Evolutionary conservation across 1,140 invertebrate species (phyloP).

Genomic region (Bombyx mandarina): DNA sequence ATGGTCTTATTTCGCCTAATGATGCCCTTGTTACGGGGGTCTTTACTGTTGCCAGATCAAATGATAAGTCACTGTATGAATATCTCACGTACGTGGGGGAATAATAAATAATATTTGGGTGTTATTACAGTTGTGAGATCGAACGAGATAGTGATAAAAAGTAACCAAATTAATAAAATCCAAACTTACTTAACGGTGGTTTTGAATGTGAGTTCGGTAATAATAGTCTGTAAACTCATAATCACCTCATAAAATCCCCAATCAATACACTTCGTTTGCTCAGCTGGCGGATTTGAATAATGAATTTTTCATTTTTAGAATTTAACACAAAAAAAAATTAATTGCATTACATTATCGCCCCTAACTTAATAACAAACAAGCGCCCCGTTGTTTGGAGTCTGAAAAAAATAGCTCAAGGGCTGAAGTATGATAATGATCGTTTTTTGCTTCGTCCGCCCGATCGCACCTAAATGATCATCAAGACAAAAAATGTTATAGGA

Average conservation of each 20-base stretch:
- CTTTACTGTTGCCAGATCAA: slow-evolving; percentile 61
- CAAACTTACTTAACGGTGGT: too few species aligned
- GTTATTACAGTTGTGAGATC: too few species aligned
- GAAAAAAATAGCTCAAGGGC: slow-evolving; percentile 68
- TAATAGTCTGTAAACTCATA: background rate
- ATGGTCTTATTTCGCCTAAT: slow-evolving; percentile 69
- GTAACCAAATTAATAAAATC: too few species aligned
- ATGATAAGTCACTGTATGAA: slow-evolving; percentile 64
- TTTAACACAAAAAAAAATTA: slow-evolving; percentile 35
- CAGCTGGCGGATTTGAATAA: slow-evolving; percentile 69
- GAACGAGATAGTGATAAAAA: too few species aligned
- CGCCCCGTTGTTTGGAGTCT: slow-evolving; percentile 62
- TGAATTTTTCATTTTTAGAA: slow-evolving; percentile 52
- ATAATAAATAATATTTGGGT: too few species aligned
- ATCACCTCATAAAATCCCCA: slow-evolving; percentile 21
- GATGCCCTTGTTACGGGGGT: slow-evolving; percentile 50
- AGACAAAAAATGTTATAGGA: slow-evolving; percentile 63
- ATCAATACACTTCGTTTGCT: slow-evolving; percentile 36
- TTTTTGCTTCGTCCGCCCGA: slow-evolving; percentile 54
- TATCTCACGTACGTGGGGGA: slow-evolving; percentile 33
- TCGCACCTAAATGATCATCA: slow-evolving; percentile 61
- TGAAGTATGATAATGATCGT: slow-evolving; percentile 69
- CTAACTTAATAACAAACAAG: slow-evolving; percentile 65
- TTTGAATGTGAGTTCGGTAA: too few species aligned
- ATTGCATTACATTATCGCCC: slow-evolving; percentile 69